Evolutionary conservation across 2,888 invertebrate genomes (phyloP).

Genomic region (Phaedon cochleariae): DNA sequence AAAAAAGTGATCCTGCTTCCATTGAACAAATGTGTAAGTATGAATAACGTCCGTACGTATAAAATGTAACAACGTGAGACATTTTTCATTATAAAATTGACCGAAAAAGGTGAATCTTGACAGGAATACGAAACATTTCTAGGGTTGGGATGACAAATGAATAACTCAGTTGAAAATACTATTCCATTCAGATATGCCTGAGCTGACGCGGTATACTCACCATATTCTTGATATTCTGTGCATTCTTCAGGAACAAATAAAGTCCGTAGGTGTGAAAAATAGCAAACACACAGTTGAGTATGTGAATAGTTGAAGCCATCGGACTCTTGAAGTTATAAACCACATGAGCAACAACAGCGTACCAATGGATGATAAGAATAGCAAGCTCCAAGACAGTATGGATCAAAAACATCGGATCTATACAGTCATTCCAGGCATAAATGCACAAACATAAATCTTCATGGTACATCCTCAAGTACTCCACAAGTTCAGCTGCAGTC

Average conservation of each 20-base stretch:
- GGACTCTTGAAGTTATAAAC: constrained; percentile 54
- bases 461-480: constrained; percentile 57
- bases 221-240: constrained; percentile 57
- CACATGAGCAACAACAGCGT: constrained; percentile 58
- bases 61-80: too few relatives aligned
- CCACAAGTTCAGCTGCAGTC: constrained; percentile 50
- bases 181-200: neutral
- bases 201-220: constrained; percentile 49
- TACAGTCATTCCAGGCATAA: constrained; percentile 53
- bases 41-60: too few relatives aligned
- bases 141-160: too few relatives aligned
- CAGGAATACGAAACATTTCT: too few relatives aligned
- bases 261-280: constrained; percentile 55
- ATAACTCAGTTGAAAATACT: too few relatives aligned
- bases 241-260: constrained; percentile 55
- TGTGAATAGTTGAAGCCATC: constrained; percentile 52
- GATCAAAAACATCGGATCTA: constrained; percentile 57
- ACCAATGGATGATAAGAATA: constrained; percentile 58
- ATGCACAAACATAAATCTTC: constrained; percentile 56
- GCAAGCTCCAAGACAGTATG: constrained; percentile 56
- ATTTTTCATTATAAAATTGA: too few relatives aligned
- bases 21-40: too few relatives aligned
- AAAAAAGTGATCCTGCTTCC: too few relatives aligned
- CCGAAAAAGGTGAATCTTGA: too few relatives aligned
- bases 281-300: constrained; percentile 56